Evolutionary conservation across 2,888 invertebrate genomes (phyloP).

Genomic region (Mystacides longicornis): DNA sequence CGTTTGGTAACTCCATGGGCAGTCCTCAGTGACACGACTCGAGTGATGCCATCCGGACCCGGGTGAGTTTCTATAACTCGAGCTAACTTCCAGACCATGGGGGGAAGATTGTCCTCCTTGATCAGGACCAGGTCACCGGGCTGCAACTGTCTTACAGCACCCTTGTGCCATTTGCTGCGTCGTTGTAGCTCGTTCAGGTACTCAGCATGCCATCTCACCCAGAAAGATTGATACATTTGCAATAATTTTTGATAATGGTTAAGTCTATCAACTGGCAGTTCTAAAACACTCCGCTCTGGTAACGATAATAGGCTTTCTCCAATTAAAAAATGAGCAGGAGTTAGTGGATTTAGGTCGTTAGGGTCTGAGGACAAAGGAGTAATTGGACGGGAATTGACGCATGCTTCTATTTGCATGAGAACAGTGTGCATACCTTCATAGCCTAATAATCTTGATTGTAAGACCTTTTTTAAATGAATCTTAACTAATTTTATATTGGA

Average conservation of each 20-base stretch:
- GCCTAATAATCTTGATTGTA: not conserved
- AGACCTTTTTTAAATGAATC: slow-evolving; percentile 3
- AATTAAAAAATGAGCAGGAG: not conserved
- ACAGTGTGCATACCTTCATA: slow-evolving; percentile 1
- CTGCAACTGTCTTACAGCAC: not conserved
- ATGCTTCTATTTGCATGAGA: not conserved
- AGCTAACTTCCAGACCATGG: not conserved
- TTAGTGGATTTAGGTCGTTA: not conserved
- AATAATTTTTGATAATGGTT: not conserved
- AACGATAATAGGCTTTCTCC: slow-evolving; percentile 1
- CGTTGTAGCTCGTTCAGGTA: not conserved
- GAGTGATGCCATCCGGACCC: not conserved
- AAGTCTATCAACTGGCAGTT: not conserved
- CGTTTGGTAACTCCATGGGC: not conserved
- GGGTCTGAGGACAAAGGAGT: not conserved
- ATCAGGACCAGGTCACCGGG: not conserved
- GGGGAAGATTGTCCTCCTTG: not conserved
- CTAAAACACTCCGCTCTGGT: not conserved
- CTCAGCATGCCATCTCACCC: not conserved
- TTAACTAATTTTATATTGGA: not conserved
- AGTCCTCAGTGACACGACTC: not conserved
- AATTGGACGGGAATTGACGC: not conserved
- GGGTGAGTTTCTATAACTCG: not conserved
- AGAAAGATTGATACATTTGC: not conserved
- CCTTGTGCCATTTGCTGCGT: not conserved